Evolutionary conservation across 2,888 invertebrate genomes (phyloP).

Genomic region (Harpalus rubripes): DNA sequence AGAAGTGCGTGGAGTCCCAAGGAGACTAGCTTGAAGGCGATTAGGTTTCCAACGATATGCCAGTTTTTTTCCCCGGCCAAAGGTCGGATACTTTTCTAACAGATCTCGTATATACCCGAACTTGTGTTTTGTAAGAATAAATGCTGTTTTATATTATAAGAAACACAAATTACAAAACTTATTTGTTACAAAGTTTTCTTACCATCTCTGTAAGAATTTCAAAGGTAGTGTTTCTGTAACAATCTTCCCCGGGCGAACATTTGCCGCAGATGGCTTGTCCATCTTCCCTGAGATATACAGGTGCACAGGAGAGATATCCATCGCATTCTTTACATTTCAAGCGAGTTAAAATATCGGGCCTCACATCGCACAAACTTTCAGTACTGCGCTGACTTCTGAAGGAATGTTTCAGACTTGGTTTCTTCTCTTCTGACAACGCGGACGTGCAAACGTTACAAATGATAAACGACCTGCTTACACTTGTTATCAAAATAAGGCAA

Average conservation of each 20-base stretch:
- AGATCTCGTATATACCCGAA: no score
- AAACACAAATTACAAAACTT: neutral
- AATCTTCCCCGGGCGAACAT: neutral
- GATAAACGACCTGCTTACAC: neutral
- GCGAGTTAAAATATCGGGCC: neutral
- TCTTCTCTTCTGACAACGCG: neutral
- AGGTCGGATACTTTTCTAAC: no score
- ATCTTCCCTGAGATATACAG: conserved; percentile 24
- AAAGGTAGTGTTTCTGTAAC: conserved; percentile 5
- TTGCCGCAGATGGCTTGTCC: conserved; percentile 10
- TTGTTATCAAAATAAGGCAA: neutral
- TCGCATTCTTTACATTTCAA: conserved; percentile 28
- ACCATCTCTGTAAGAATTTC: conserved; percentile 19
- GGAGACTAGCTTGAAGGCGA: no score
- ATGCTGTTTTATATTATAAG: no score
- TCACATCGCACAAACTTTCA: neutral
- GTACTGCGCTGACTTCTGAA: neutral
- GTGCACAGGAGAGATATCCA: conserved; percentile 17
- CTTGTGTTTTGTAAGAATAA: no score
- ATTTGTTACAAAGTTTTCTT: neutral
- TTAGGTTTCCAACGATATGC: no score
- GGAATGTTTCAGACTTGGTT: neutral
- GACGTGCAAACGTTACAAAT: neutral
- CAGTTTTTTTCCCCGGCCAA: no score
- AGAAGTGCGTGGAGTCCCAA: no score